Evolutionary conservation across 1,140 invertebrate species (phyloP).

Genomic region (Conopomorpha cramerella): DNA sequence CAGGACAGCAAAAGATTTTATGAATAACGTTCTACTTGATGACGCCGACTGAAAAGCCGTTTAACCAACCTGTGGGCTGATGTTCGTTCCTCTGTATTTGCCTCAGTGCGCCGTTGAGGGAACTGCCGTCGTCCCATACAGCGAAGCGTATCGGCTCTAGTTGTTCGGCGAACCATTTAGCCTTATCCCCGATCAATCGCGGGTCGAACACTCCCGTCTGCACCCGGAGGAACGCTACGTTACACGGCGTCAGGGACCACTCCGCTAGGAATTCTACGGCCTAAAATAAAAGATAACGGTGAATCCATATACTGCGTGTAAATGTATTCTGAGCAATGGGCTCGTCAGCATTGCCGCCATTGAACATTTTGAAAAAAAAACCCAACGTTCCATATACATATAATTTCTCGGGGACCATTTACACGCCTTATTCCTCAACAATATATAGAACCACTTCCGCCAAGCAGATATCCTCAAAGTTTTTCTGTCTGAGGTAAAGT

Average conservation of each 20-base stretch:
- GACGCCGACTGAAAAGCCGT: not conserved
- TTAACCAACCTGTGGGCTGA: conserved; percentile 69
- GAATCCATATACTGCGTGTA: no score
- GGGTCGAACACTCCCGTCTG: conserved; percentile 97
- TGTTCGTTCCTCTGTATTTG: conserved; percentile 76
- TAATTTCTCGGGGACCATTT: no score
- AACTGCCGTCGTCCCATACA: conserved; percentile 89
- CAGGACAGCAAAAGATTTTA: no score
- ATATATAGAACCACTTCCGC: no score
- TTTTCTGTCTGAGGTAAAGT: no score
- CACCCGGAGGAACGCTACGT: conserved; percentile 95
- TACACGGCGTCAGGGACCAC: conserved; percentile 95
- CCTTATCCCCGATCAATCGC: conserved; percentile 93
- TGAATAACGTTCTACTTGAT: no score
- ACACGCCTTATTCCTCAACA: no score
- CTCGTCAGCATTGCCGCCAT: no score
- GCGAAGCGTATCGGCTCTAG: conserved; percentile 90
- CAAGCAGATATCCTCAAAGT: no score
- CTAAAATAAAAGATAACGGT: conserved; percentile 57
- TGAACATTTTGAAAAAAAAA: no score
- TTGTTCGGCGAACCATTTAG: conserved; percentile 89
- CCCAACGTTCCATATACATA: no score
- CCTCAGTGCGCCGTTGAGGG: conserved; percentile 75
- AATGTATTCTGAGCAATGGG: no score
- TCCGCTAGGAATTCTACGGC: conserved; percentile 98